Evolutionary conservation across 2,888 invertebrate genomes (phyloP).

Genomic region (Pollenia amentaria): DNA sequence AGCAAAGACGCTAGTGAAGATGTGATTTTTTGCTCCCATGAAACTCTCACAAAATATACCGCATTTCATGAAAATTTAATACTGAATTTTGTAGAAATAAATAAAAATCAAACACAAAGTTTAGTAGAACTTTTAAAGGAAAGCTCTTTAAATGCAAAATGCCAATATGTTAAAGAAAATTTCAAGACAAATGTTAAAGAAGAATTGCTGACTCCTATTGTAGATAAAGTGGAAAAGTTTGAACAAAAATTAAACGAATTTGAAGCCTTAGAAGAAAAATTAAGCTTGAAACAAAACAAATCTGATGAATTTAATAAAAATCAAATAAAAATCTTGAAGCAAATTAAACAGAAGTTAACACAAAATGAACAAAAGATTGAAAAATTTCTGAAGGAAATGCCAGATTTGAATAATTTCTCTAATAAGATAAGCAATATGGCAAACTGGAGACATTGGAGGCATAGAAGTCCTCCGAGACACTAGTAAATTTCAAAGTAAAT

Average conservation of each 20-base stretch:
- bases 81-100: background rate
- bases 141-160: background rate
- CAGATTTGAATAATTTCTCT: background rate
- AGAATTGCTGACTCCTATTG: background rate
- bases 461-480: background rate
- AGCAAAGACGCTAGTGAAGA: background rate
- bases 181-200: no score
- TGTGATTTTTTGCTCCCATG: background rate
- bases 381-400: background rate
- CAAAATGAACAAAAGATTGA: background rate
- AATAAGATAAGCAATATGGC: background rate
- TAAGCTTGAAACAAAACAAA: background rate
- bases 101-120: background rate
- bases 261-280: background rate
- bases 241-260: slow-evolving; percentile 1
- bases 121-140: background rate
- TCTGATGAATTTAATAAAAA: slow-evolving; percentile 3
- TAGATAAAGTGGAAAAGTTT: background rate
- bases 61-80: no score
- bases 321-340: background rate
- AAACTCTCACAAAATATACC: background rate
- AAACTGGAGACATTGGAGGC: background rate
- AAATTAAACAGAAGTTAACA: background rate
- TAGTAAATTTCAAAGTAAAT: background rate
- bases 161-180: background rate